phyloP scores from a whole-genome alignment of 2,797 vertebrate species.

The Trichosurus vulpecula region DNA sequence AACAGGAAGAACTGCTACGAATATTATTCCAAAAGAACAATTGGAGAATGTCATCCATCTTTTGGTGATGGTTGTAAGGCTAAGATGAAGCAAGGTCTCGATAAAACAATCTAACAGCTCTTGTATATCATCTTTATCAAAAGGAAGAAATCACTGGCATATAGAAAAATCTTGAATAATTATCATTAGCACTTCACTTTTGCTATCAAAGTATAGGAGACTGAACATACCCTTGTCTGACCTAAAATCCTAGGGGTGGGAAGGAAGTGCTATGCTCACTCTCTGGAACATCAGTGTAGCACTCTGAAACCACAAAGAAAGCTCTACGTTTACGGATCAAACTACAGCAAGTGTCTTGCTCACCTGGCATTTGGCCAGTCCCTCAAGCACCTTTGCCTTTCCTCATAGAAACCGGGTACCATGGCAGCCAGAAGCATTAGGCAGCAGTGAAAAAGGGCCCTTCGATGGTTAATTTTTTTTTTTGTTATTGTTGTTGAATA shows the following conservation, averaged over 20 bases:
- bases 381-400: not conserved
- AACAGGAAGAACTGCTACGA: not conserved
- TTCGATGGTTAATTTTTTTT: not conserved
- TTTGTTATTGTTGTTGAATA: not conserved
- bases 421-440: not conserved
- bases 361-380: not conserved
- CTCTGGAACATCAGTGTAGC: constrained; percentile 6
- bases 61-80: constrained; percentile 30
- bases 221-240: constrained; percentile 47
- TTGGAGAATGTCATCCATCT: not conserved
- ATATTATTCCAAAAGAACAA: not conserved
- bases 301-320: constrained; percentile 28
- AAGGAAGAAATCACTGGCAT: constrained; percentile 36
- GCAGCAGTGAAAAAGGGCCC: not conserved
- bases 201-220: constrained; percentile 46
- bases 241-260: constrained; percentile 51
- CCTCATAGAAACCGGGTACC: not conserved
- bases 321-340: not conserved
- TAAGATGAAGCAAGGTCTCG: constrained; percentile 1
- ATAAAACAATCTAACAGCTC: constrained; percentile 18
- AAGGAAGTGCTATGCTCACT: constrained; percentile 59
- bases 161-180: constrained; percentile 18
- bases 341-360: not conserved
- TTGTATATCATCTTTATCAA: constrained; percentile 29
- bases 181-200: constrained; percentile 27